Conservation (phyloP, 2,113 vertebrate genomes). For the Lepidothrix coronata region DNA sequence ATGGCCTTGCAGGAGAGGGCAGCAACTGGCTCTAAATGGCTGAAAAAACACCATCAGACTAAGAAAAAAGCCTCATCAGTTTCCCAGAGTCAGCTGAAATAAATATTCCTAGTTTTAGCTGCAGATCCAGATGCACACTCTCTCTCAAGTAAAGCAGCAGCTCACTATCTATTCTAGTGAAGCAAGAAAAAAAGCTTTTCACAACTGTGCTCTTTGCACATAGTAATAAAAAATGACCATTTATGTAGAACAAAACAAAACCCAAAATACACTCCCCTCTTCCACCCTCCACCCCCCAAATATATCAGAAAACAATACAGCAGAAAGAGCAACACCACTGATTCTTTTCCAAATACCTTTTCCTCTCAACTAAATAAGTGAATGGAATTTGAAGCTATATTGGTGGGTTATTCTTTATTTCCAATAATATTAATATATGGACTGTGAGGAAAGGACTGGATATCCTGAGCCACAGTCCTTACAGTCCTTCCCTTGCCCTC, state of each 20-base stretch:
- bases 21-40: neutral
- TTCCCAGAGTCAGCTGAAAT: neutral
- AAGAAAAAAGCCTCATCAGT: neutral
- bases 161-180: neutral
- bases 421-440: neutral
- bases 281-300: neutral
- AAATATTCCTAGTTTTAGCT: neutral
- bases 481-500: neutral
- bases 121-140: neutral
- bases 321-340: neutral
- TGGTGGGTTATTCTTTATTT: neutral
- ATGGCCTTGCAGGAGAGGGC: neutral
- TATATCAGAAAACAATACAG: neutral
- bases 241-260: neutral
- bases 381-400: neutral
- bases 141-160: neutral
- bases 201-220: neutral
- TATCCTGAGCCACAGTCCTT: neutral
- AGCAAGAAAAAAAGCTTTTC: neutral
- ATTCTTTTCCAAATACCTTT: neutral
- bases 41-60: neutral
- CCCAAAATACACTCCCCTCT: neutral
- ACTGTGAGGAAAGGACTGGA: neutral
- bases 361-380: neutral
- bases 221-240: neutral